These are phyloP conservation scores for Drosophila bocqueti DNA, from an alignment of 1,140 invertebrate species.

Conservation along the genomic window DNA sequence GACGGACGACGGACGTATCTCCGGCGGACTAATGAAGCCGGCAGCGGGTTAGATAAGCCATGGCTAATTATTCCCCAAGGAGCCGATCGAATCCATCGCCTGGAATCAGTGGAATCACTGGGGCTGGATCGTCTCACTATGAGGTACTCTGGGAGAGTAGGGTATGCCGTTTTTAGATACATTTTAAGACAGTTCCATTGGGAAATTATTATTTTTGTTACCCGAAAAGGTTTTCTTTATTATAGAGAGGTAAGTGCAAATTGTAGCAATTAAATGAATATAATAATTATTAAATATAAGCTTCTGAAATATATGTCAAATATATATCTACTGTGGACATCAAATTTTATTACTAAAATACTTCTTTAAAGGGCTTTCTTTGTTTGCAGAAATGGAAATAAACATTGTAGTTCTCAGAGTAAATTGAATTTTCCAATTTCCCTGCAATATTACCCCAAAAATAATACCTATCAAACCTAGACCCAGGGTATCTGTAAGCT, in stretches of 20 bases:
- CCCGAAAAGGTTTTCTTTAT: background rate
- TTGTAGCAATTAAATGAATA: no score
- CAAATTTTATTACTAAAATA: no score
- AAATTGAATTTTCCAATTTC: background rate
- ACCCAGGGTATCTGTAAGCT: background rate
- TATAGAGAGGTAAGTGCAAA: background rate
- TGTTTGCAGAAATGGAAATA: no score
- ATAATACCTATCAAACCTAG: background rate
- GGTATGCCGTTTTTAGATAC: background rate
- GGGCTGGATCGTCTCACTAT: background rate
- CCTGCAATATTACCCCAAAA: no score
- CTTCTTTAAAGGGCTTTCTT: no score
- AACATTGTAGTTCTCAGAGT: no score
- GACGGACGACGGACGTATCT: background rate
- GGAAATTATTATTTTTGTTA: background rate
- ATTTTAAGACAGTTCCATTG: background rate
- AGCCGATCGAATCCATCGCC: constrained; percentile 3
- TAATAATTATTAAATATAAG: no score
- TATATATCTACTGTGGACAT: no score
- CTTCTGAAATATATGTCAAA: background rate
- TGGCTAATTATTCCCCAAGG: constrained; percentile 76
- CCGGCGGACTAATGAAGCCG: constrained; percentile 44
- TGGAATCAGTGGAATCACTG: constrained; percentile 21
- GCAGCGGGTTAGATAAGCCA: constrained; percentile 35
- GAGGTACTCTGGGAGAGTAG: background rate